Conservation (phyloP, 2,888 invertebrate genomes). For the Drosophila basisetae region DNA sequence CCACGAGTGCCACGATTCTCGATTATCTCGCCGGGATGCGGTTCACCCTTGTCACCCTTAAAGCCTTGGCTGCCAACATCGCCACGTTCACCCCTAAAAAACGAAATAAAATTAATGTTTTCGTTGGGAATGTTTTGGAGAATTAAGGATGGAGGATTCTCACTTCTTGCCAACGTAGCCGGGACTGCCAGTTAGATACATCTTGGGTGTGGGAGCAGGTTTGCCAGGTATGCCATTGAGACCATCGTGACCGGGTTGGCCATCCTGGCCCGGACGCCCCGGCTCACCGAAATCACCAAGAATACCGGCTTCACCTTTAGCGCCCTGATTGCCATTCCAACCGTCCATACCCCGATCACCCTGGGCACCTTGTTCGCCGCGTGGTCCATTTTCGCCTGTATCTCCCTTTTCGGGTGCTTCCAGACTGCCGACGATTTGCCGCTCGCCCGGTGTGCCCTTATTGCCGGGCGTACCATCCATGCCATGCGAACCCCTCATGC, state of each 20-base stretch:
- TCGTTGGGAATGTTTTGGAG: background rate
- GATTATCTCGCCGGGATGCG: conserved; percentile 86
- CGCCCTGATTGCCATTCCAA: conserved; percentile 78
- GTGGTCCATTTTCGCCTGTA: conserved; percentile 83
- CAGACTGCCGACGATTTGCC: conserved; percentile 26
- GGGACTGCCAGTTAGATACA: conserved; percentile 80
- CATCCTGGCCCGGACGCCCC: conserved; percentile 84
- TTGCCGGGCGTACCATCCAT: conserved; percentile 84
- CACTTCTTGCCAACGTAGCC: conserved; percentile 80
- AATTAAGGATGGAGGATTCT: conserved; percentile 30
- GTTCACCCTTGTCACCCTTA: conserved; percentile 88
- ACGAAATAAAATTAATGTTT: background rate
- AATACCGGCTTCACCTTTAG: conserved; percentile 78
- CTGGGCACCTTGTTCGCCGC: conserved; percentile 79
- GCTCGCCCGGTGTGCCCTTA: background rate
- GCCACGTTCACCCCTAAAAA: conserved; percentile 86
- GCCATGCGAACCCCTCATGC: conserved; percentile 83
- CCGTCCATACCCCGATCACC: conserved; percentile 82
- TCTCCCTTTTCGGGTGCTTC: conserved; percentile 78
- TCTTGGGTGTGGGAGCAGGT: conserved; percentile 81
- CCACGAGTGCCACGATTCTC: conserved; percentile 84
- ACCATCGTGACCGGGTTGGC: conserved; percentile 86
- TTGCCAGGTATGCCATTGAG: conserved; percentile 86
- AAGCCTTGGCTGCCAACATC: conserved; percentile 82
- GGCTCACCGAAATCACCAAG: conserved; percentile 83